Evolutionary conservation across 2,888 invertebrate genomes (phyloP), one percentile per base, ranked within the genome.

Genomic region (Polydrusus tereticollis): DNA sequence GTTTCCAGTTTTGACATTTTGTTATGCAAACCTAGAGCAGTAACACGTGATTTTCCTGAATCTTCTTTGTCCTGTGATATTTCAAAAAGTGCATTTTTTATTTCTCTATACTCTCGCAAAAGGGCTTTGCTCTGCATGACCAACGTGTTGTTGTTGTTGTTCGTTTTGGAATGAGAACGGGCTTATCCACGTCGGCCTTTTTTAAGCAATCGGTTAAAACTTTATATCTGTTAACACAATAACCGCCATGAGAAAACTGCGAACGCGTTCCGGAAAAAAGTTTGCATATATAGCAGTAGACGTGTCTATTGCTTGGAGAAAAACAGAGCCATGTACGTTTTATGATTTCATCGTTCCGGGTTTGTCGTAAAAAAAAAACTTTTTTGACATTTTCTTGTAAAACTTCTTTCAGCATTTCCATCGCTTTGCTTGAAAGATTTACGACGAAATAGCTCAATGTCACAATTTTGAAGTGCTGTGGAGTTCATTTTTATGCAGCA

Each of bases 241-340:
- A 33, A 33, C 33, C 33, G 33, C 33, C 33, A 33, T 33, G 33
- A 7, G 33, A 10, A 33, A 33, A 33, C 33, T 33, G 33, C 33
- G 33, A 33, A 33, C 33, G 33, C 8, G 33, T 33, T 21, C 14
- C 50, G 21, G 21, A 21, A 50, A 4, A 20, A 20, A 20, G 20
- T 50, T 50, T 50, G 20, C 50, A 50, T 50, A 50, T 23, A 50
- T 50, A 50, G 50, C 50, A 50, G 50, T 50, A 50, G 50, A 50
- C 16, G 50, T 50, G 21, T 50, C 18, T 20, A 47, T 47, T 47
- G 47, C 47, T 47, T 18, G 47, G 14, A 47, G 14, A 47, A 47
- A 47, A 47, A 47, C 47, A 47, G 47, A 47, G 47, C 47, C 16
- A 47, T 47, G 47, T 47, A 16, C 47, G 14, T 47, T n/a, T 47